Conservation (phyloP, 1,140 invertebrate genomes). For the Drosophila albomicans region DNA sequence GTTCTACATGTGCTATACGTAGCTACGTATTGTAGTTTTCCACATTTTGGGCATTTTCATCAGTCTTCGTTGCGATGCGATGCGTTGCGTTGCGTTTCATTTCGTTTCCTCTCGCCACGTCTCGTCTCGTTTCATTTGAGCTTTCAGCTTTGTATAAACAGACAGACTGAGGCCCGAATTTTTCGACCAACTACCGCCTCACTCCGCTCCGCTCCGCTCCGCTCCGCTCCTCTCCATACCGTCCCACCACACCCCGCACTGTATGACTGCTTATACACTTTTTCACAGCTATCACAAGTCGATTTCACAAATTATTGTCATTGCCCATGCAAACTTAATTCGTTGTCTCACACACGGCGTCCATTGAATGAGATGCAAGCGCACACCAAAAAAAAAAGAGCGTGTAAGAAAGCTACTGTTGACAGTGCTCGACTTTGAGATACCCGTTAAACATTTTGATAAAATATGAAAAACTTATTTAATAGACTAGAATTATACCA, state of each 20-base stretch:
- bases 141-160: no score
- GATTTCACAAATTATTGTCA: conserved; percentile 13
- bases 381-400: background rate
- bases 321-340: conserved; percentile 34
- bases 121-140: background rate
- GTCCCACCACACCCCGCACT: no score
- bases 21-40: conserved; percentile 20
- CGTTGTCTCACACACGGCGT: background rate
- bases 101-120: background rate
- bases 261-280: background rate
- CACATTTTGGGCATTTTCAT: conserved; percentile 5
- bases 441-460: no score
- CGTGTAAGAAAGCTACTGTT: no score
- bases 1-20: background rate
- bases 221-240: no score
- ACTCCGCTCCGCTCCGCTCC: no score
- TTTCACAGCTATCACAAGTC: background rate
- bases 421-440: no score
- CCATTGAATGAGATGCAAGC: background rate
- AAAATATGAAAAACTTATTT: no score
- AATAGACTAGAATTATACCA: no score
- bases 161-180: no score
- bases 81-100: background rate
- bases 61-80: no score
- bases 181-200: no score